Evolutionary conservation across 1,140 invertebrate genomes (phyloP).

Genomic region (Andricus grossulariae): DNA sequence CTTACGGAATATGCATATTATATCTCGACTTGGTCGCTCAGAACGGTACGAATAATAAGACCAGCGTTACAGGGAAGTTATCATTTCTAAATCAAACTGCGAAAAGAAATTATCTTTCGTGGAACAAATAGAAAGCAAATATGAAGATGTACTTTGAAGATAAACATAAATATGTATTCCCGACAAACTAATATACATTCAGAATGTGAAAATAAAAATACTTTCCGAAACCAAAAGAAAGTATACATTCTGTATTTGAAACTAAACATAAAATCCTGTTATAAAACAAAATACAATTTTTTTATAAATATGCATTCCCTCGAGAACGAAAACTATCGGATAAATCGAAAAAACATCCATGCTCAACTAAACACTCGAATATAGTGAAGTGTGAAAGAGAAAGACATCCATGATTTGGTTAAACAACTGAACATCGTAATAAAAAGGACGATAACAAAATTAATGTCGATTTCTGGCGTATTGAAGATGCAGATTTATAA

Average conservation of each 20-base stretch:
- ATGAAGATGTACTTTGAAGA: background rate
- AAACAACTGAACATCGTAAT: background rate
- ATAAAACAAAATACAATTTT: background rate
- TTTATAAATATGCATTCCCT: background rate
- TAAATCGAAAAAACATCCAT: constrained; percentile 22
- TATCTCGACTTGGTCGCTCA: background rate
- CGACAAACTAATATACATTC: background rate
- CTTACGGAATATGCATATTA: background rate
- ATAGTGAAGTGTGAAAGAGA: constrained; percentile 3
- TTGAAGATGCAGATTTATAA: constrained; percentile 1
- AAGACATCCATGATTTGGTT: constrained; percentile 18
- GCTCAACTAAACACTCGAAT: constrained; percentile 29
- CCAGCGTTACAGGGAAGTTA: constrained; percentile 18
- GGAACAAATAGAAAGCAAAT: background rate
- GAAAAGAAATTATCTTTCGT: background rate
- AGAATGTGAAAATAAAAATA: background rate
- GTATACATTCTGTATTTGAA: background rate
- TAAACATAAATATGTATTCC: background rate
- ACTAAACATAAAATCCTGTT: background rate
- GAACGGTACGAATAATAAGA: background rate
- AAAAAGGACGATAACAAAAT: background rate
- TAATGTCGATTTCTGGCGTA: background rate
- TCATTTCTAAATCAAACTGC: background rate
- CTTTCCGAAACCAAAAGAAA: background rate
- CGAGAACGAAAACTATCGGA: constrained; percentile 13